phyloP scores from a whole-genome alignment of 2,797 vertebrate genomes.

The Hippocampus kuda region DNA sequence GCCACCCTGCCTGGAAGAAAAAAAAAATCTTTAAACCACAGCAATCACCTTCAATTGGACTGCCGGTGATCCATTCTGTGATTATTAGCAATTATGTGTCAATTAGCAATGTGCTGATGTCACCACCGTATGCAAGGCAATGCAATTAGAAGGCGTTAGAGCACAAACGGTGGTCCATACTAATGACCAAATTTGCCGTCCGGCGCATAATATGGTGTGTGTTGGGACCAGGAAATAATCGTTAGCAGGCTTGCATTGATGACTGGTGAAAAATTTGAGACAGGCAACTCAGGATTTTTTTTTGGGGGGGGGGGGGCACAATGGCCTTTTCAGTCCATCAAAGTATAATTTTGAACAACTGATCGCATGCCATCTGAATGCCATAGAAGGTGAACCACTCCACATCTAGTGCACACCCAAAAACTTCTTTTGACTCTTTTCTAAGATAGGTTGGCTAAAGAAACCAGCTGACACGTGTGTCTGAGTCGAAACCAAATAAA shows the following conservation, averaged over 20 bases:
- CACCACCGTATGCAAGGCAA: conserved; percentile 50
- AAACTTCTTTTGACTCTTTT: neutral
- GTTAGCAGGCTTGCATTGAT: neutral
- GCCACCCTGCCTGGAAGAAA: neutral
- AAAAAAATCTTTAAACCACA: conserved; percentile 25
- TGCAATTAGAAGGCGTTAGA: conserved; percentile 48
- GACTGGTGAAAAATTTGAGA: neutral
- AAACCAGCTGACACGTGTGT: no score
- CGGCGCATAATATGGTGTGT: conserved; percentile 19
- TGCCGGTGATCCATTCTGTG: conserved; percentile 41
- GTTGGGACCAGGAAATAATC: neutral
- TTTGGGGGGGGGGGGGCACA: no score
- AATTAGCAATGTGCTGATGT: conserved; percentile 62
- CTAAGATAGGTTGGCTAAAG: neutral
- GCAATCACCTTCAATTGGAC: conserved; percentile 40
- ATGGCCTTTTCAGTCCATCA: no score
- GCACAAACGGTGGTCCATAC: conserved; percentile 38
- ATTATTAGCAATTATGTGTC: conserved; percentile 62
- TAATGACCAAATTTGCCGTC: conserved; percentile 46
- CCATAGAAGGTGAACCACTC: no score
- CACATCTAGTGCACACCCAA: no score
- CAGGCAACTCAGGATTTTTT: neutral
- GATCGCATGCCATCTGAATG: no score
- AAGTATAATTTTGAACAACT: no score
- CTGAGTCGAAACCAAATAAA: no score